Evolutionary conservation across 2,113 vertebrate genomes (phyloP), one percentile per base, ranked within the genome.

Genomic region (Lasiurus cinereus): DNA sequence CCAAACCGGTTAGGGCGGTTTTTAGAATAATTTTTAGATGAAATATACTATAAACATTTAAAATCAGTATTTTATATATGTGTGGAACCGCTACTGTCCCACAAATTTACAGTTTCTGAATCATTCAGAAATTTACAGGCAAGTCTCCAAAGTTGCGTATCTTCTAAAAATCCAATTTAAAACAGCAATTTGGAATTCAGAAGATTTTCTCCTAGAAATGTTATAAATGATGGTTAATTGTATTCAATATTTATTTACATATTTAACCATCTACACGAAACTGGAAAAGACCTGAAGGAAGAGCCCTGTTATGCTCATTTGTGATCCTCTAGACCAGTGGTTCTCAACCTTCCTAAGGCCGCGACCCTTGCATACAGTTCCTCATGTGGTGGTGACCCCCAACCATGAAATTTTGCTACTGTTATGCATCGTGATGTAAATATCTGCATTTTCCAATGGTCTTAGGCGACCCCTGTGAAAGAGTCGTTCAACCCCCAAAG

Each of bases 21-120:
- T 59, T 88, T 79, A 64, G 31, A 90, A 87, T 21, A 74, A 62
- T 43, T 95, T 91, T 74, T 93, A 72, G 52, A 76, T 8, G 54
- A 93, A 92, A 69, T 39, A 84, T 29, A 21, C 14, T 76, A 64
- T 52, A 31, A 82, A 85, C 22, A 66, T 66, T 93, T 83, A 36
- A 93, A 80, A 79, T 48, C 21, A 50, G 39, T 52, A 90, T 66
- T 95, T 69, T 67, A 19, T 15, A 19, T 15, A n/a, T 39, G 6
- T 48, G 4, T 7, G 39, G 24, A 21, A 88, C 14, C 48, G 21
- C 19, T 46, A 74, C 19, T 7, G 22, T n/a, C 12, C 83, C 59
- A 84, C 66, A 70, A 62, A 82, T 39, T 79, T 76, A 92, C 4
- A 66, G 72, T 31, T 59, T 59, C 56, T 59, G 56, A 22, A 59